A percentile compares a stretch with the other conserved stretches of the same genome.
Conservation (phyloP, 2,888 invertebrate species). For the Agrotis clavis region DNA sequence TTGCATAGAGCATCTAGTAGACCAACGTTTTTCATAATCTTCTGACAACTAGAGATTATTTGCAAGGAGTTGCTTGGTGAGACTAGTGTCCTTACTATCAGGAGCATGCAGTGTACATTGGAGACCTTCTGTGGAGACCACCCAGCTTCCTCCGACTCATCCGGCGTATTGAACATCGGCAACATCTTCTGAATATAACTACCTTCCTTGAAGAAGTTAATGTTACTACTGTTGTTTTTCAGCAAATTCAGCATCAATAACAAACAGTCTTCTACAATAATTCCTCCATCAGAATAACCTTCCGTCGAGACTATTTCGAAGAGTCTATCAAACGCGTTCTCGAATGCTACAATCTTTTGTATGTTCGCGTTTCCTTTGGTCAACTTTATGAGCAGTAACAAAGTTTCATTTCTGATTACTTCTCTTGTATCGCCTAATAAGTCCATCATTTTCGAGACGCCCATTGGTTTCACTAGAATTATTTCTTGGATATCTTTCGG, state of each 20-base stretch:
- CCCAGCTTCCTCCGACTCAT: slow-evolving; percentile 93
- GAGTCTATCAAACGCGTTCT: slow-evolving; percentile 99
- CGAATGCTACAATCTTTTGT: slow-evolving; percentile 99
- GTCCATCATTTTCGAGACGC: slow-evolving; percentile 99
- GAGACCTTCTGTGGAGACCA: slow-evolving; percentile 99
- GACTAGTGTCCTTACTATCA: slow-evolving; percentile 97
- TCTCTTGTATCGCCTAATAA: slow-evolving; percentile 98
- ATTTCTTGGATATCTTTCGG: slow-evolving; percentile 97
- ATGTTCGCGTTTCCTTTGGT: slow-evolving; percentile 98
- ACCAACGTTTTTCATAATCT: slow-evolving; percentile 96
- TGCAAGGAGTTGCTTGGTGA: slow-evolving; percentile 98
- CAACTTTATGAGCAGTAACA: slow-evolving; percentile 97
- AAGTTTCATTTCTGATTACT: slow-evolving; percentile 98
- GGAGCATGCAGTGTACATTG: slow-evolving; percentile 97
- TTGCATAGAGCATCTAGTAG: slow-evolving; percentile 93
- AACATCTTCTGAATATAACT: slow-evolving; percentile 97
- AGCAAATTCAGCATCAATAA: slow-evolving; percentile 97
- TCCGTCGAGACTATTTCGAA: slow-evolving; percentile 98
- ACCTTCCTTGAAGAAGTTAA: slow-evolving; percentile 99
- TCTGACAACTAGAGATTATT: slow-evolving; percentile 95
- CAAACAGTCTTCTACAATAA: slow-evolving; percentile 99
- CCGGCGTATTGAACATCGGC: slow-evolving; percentile 96
- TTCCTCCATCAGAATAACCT: slow-evolving; percentile 98
- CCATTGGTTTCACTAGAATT: slow-evolving; percentile 97
- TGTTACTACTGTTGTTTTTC: slow-evolving; percentile 98